phyloP scores from a whole-genome alignment of 2,797 vertebrate genomes.

The Sphaeramia orbicularis region DNA sequence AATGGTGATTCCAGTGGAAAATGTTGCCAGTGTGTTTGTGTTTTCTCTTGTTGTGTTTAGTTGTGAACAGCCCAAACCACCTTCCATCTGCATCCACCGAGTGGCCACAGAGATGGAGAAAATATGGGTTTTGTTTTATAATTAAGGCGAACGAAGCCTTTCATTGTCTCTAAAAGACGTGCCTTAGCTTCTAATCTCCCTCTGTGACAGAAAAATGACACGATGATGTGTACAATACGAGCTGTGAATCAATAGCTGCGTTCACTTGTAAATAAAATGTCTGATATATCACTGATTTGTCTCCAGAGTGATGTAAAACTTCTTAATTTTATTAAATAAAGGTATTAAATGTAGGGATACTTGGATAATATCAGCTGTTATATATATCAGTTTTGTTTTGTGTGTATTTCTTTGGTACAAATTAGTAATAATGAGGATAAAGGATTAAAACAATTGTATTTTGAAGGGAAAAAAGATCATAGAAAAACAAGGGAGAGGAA shows the following conservation, averaged over 20 bases:
- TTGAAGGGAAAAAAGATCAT: too few relatives aligned
- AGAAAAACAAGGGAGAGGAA: too few relatives aligned
- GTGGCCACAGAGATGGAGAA: not conserved
- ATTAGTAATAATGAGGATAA: too few relatives aligned
- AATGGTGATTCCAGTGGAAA: not conserved
- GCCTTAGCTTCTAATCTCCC: not conserved
- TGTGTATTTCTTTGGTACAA: too few relatives aligned
- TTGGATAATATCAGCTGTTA: too few relatives aligned
- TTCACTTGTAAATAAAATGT: conserved; percentile 7
- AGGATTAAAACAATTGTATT: too few relatives aligned
- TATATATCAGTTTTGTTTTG: too few relatives aligned
- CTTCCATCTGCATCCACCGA: not conserved
- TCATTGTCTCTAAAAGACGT: not conserved
- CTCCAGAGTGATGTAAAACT: not conserved
- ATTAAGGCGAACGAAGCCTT: not conserved
- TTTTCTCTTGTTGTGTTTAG: not conserved
- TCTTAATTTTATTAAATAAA: too few relatives aligned
- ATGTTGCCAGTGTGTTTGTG: conserved; percentile 6
- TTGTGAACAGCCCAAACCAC: not conserved
- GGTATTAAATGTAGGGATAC: too few relatives aligned
- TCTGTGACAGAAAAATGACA: not conserved
- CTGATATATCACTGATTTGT: not conserved
- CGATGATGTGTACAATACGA: too few relatives aligned
- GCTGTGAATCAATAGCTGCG: not conserved
- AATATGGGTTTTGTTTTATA: not conserved